Evolutionary conservation across 1,140 invertebrate genomes (phyloP).

Genomic region (Saccostrea cuccullata): DNA sequence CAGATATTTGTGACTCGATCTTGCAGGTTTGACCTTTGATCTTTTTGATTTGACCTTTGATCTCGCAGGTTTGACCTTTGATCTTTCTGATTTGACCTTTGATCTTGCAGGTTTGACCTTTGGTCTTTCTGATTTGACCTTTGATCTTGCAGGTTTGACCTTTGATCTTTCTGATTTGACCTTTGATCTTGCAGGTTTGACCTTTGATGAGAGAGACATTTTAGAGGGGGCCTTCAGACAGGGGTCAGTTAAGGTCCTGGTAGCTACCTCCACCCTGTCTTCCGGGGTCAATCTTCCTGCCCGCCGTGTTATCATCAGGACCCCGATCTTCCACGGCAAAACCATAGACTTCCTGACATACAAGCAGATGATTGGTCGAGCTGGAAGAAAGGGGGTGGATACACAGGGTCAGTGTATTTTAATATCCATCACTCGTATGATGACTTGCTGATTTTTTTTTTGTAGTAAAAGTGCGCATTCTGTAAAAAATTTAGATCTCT

Average conservation of each 20-base stretch:
- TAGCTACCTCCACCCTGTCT: conserved; percentile 96
- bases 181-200: conserved; percentile 81
- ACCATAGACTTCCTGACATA: conserved; percentile 92
- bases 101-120: conserved; percentile 85
- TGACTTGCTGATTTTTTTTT: no score
- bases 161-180: no score
- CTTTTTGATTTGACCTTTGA: no score
- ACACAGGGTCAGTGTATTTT: conserved; percentile 67
- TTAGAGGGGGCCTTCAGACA: conserved; percentile 91
- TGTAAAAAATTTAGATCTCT: no score
- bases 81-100: no score
- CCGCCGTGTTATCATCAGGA: conserved; percentile 93
- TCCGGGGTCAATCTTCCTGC: conserved; percentile 98
- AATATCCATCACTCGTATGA: no score
- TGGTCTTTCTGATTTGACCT: no score
- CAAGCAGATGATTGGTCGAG: conserved; percentile 97
- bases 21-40: conserved; percentile 89
- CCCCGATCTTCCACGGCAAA: conserved; percentile 86
- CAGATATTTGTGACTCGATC: no score
- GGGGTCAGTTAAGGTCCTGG: conserved; percentile 90
- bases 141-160: no score
- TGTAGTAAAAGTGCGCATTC: no score
- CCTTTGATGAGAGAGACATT: conserved; percentile 97
- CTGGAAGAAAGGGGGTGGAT: conserved; percentile 94
- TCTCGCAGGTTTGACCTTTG: no score